Evolutionary conservation across 2,888 invertebrate species (phyloP).

Genomic region (Trichogramma dendrolimi): DNA sequence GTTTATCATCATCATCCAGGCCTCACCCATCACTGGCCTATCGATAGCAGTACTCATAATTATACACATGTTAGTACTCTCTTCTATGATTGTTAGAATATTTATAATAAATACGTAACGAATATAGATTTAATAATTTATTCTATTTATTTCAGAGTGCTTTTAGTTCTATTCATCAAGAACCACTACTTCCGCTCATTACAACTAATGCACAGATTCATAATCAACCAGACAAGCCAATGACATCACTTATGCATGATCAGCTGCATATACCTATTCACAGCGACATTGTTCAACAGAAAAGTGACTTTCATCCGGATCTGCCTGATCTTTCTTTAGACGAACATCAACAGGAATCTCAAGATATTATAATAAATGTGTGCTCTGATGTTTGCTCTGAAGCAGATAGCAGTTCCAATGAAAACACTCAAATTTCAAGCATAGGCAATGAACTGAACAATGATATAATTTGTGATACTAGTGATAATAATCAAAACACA

Average conservation of each 20-base stretch:
- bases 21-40: constrained; percentile 46
- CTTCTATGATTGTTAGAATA: background rate
- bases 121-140: constrained; percentile 2
- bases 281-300: constrained; percentile 33
- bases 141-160: constrained; percentile 32
- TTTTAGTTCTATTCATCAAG: constrained; percentile 32
- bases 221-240: constrained; percentile 40
- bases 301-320: constrained; percentile 19
- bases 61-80: constrained; percentile 40
- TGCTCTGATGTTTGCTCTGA: constrained; percentile 35
- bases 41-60: constrained; percentile 46
- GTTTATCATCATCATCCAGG: constrained; percentile 39
- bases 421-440: constrained; percentile 37
- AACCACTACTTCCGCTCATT: constrained; percentile 29
- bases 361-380: constrained; percentile 25
- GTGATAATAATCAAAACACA: constrained; percentile 24
- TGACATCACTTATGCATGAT: constrained; percentile 38
- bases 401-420: constrained; percentile 36
- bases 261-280: constrained; percentile 33
- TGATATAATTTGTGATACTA: constrained; percentile 14
- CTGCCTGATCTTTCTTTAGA: constrained; percentile 15
- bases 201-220: constrained; percentile 35
- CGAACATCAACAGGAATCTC: constrained; percentile 5
- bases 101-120: background rate
- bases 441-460: constrained; percentile 27